Conservation (phyloP, 2,888 invertebrate genomes). For the Melanostoma mellinum region DNA sequence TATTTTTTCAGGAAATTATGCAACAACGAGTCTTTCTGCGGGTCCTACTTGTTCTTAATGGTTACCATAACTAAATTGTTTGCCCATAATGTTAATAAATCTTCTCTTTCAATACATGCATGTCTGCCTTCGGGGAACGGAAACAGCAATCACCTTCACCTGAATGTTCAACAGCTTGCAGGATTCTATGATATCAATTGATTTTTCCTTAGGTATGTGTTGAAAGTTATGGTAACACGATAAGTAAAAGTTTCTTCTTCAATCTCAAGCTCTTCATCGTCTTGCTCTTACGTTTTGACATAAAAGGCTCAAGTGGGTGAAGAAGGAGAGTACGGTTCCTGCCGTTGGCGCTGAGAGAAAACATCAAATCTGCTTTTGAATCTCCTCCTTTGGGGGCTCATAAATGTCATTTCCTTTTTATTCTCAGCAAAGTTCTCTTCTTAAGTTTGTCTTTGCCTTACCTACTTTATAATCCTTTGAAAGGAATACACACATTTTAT, state of each 20-base stretch:
- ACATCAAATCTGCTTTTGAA: slow-evolving; percentile 65
- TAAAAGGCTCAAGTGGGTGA: slow-evolving; percentile 41
- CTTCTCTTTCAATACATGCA: too few species aligned
- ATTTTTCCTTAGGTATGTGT: slow-evolving; percentile 12
- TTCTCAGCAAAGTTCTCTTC: slow-evolving; percentile 35
- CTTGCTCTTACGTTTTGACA: slow-evolving; percentile 29
- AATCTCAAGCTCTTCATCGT: slow-evolving; percentile 32
- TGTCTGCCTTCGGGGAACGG: slow-evolving; percentile 15
- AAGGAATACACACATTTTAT: slow-evolving; percentile 30
- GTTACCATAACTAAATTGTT: too few species aligned
- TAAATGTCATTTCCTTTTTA: slow-evolving; percentile 62
- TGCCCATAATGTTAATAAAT: too few species aligned
- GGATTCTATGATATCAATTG: slow-evolving; percentile 20
- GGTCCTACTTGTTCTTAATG: too few species aligned
- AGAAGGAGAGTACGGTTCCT: slow-evolving; percentile 29
- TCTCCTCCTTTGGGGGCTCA: slow-evolving; percentile 53
- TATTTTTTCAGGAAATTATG: too few species aligned
- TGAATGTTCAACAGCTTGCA: slow-evolving; percentile 51
- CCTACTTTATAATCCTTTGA: slow-evolving; percentile 48
- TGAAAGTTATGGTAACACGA: slow-evolving; percentile 50
- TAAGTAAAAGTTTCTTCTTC: slow-evolving; percentile 57
- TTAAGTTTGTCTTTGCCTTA: slow-evolving; percentile 58
- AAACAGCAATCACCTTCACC: background rate
- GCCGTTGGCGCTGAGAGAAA: slow-evolving; percentile 40
- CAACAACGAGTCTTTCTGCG: too few species aligned